These are phyloP conservation scores for Lagopus muta DNA, from an alignment of 2,113 vertebrate species.

Conservation along the genomic window DNA sequence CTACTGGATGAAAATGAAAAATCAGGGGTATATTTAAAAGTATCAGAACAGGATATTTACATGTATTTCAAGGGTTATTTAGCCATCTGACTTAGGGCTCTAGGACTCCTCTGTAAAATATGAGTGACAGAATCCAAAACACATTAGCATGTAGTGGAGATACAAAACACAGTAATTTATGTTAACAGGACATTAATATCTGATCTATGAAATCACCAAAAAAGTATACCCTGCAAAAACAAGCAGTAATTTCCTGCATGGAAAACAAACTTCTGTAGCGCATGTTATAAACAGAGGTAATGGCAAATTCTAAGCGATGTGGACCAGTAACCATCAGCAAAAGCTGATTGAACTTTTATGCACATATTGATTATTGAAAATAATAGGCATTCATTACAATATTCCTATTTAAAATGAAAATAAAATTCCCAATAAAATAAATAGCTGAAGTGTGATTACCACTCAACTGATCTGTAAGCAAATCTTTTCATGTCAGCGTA, in stretches of 20 bases:
- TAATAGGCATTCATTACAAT: conserved; percentile 49
- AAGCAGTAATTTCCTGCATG: conserved; percentile 48
- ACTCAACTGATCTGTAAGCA: conserved; percentile 60
- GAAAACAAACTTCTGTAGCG: conserved; percentile 9
- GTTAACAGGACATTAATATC: conserved; percentile 9
- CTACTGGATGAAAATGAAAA: conserved; percentile 15
- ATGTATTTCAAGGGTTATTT: conserved; percentile 14
- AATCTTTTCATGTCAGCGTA: conserved; percentile 44
- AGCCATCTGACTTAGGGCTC: conserved; percentile 13
- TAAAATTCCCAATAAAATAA: conserved; percentile 79
- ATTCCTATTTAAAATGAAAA: conserved; percentile 74
- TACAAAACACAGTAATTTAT: conserved; percentile 56
- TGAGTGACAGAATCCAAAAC: conserved; percentile 24
- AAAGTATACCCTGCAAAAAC: conserved; percentile 64
- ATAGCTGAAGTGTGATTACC: conserved; percentile 78
- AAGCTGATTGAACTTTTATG: conserved; percentile 49
- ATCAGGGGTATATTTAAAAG: not conserved
- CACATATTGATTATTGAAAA: conserved; percentile 62
- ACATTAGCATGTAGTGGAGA: conserved; percentile 30
- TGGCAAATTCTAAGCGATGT: conserved; percentile 47
- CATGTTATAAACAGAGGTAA: conserved; percentile 60
- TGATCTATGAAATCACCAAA: conserved; percentile 27
- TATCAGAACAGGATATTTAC: not conserved
- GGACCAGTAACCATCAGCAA: conserved; percentile 58
- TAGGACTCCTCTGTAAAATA: not conserved